These are phyloP conservation scores for Ochropacha duplaris DNA, from an alignment of 2,888 invertebrate genomes.

Conservation along the genomic window DNA sequence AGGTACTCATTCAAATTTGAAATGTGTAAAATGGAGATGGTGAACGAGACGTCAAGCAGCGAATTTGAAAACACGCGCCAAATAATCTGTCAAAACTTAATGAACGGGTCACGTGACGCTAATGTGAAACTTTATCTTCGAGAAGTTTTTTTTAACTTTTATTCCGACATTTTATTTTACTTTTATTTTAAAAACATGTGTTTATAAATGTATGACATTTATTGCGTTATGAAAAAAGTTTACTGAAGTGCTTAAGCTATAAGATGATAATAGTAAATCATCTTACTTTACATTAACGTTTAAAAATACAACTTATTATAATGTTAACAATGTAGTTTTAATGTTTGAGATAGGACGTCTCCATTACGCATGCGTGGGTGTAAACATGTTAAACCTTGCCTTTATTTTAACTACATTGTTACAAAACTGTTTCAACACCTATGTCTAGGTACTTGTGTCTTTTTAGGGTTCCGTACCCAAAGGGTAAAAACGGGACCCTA, in stretches of 20 bases:
- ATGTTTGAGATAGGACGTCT: conserved; percentile 17
- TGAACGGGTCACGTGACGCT: conserved; percentile 45
- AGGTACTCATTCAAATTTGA: conserved; percentile 2
- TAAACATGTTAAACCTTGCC: conserved; percentile 20
- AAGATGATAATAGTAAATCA: not conserved
- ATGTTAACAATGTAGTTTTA: conserved; percentile 1
- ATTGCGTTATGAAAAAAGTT: not conserved
- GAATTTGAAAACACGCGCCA: conserved; percentile 38
- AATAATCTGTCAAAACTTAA: conserved; percentile 62
- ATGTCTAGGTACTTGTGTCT: not conserved
- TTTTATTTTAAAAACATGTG: not conserved
- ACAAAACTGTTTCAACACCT: conserved; percentile 8
- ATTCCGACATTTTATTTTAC: not conserved
- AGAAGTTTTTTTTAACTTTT: not conserved
- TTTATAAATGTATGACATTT: not conserved
- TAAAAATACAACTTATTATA: not conserved
- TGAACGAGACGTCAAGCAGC: conserved; percentile 33
- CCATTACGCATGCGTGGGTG: conserved; percentile 26
- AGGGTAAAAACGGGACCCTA: too few relatives aligned
- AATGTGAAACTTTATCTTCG: conserved; percentile 20
- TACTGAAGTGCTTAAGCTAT: not conserved
- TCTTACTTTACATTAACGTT: not conserved
- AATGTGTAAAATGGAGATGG: not conserved
- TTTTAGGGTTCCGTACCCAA: too few relatives aligned
- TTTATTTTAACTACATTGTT: conserved; percentile 30